Percentiles rank a stretch among this genome's conserved stretches.
Conservation (phyloP, 2,113 vertebrate genomes). For the Aramus guarauna region DNA sequence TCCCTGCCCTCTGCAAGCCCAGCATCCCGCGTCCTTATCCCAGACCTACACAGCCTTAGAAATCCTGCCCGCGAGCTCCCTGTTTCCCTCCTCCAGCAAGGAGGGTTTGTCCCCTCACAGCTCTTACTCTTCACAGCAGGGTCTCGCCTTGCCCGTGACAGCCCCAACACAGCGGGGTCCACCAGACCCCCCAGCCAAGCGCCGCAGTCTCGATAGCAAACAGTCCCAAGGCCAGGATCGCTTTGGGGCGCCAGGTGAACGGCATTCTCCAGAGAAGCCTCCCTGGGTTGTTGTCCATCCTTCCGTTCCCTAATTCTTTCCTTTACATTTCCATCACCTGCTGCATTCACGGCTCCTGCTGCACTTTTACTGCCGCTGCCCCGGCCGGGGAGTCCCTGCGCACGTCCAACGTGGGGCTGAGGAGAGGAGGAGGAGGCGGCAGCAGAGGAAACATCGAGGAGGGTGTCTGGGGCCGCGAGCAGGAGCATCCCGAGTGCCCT, state of each 20-base stretch:
- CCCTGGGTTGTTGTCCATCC: background rate
- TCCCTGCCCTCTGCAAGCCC: background rate
- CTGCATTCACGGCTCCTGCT: background rate
- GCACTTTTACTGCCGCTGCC: background rate
- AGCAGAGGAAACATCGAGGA: background rate
- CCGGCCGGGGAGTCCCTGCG: fast-evolving
- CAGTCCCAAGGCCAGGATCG: background rate
- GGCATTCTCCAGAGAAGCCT: background rate
- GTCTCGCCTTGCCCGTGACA: background rate
- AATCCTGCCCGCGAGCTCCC: background rate
- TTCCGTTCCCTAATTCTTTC: background rate
- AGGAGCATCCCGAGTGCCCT: background rate
- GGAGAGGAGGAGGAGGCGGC: background rate
- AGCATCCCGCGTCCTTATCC: background rate
- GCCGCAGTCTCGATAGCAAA: fast-evolving
- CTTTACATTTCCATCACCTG: background rate
- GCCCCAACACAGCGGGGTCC: background rate
- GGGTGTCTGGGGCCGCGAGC: background rate
- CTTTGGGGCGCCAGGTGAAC: fast-evolving
- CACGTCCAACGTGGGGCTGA: fast-evolving
- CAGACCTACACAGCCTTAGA: background rate
- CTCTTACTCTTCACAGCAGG: background rate
- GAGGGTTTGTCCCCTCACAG: background rate
- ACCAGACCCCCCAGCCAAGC: background rate
- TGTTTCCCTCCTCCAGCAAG: no score